These are phyloP conservation scores for Coelopa pilipes DNA, from an alignment of 2,888 invertebrate species.

Conservation along the genomic window DNA sequence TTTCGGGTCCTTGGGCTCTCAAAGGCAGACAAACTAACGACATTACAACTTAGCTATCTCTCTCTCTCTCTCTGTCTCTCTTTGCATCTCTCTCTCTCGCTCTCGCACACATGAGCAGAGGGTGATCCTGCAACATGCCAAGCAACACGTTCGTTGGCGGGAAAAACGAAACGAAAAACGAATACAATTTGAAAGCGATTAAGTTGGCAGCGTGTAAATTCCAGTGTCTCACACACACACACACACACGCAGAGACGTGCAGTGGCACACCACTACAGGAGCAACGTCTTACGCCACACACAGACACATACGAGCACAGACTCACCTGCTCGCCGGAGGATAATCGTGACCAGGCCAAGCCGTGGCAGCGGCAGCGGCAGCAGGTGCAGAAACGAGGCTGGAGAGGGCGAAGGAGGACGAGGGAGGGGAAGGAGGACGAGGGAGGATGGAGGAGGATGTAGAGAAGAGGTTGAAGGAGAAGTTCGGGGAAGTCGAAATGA, in stretches of 20 bases:
- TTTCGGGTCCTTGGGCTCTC: no score
- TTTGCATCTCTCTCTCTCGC: no score
- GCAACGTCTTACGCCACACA: not conserved
- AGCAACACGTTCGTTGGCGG: not conserved
- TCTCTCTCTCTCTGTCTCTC: no score
- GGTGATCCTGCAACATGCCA: constrained; percentile 1
- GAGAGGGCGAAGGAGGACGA: not conserved
- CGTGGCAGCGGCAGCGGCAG: not conserved
- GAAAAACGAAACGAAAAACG: not conserved
- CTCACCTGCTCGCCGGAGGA: not conserved
- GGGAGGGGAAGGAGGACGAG: no score
- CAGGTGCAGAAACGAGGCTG: not conserved
- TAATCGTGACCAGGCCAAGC: not conserved
- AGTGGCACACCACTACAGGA: not conserved
- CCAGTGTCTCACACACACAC: constrained; percentile 18
- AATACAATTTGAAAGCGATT: constrained; percentile 21
- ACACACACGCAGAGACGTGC: not conserved
- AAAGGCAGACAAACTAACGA: no score
- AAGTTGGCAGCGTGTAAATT: constrained; percentile 25
- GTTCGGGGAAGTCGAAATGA: not conserved
- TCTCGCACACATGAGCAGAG: no score
- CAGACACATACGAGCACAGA: not conserved
- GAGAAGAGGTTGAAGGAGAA: no score
- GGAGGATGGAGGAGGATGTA: no score
- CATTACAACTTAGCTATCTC: no score